These are phyloP conservation scores for Zoanthus sansibaricus DNA, from an alignment of 92 coral and sea anemone genomes.

Conservation along the genomic window DNA sequence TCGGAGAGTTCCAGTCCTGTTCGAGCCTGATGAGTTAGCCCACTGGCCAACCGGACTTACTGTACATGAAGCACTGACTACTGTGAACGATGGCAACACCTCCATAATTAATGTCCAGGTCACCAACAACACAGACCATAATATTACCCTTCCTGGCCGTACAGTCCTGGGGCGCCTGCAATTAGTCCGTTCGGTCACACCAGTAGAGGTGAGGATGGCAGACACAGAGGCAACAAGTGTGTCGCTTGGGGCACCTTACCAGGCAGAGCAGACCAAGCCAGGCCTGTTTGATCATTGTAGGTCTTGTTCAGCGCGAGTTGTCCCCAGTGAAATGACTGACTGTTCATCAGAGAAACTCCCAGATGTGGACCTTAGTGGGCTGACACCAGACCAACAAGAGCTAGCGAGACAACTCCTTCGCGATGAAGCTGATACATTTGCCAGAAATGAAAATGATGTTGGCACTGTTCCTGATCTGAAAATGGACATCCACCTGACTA, in stretches of 20 bases:
- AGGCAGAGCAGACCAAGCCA: constrained; percentile 5
- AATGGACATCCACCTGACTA: constrained; percentile 56
- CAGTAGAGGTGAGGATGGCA: constrained; percentile 35
- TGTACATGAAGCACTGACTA: constrained; percentile 48
- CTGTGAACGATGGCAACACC: constrained; percentile 29
- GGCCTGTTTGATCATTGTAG: background rate
- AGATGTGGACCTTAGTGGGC: constrained; percentile 28
- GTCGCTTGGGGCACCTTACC: constrained; percentile 1
- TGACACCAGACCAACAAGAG: constrained; percentile 45
- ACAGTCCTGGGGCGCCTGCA: constrained; percentile 45
- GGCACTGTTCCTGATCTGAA: constrained; percentile 59
- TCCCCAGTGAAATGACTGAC: constrained; percentile 29
- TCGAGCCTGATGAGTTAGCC: constrained; percentile 59
- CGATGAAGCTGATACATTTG: constrained; percentile 50
- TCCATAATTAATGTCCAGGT: constrained; percentile 38
- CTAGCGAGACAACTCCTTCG: constrained; percentile 44
- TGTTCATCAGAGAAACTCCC: constrained; percentile 37
- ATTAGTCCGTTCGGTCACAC: constrained; percentile 51
- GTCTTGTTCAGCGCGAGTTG: constrained; percentile 13
- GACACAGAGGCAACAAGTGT: constrained; percentile 31
- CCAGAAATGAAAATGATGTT: constrained; percentile 49
- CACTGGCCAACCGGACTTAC: constrained; percentile 50
- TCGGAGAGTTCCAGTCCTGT: constrained; percentile 49
- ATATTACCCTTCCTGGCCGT: constrained; percentile 47
- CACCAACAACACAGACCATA: constrained; percentile 41